A percentile compares a stretch with the other conserved stretches of the same genome.
These are phyloP conservation scores for Agrotis puta DNA, from an alignment of 2,888 invertebrate genomes.

Conservation along the genomic window DNA sequence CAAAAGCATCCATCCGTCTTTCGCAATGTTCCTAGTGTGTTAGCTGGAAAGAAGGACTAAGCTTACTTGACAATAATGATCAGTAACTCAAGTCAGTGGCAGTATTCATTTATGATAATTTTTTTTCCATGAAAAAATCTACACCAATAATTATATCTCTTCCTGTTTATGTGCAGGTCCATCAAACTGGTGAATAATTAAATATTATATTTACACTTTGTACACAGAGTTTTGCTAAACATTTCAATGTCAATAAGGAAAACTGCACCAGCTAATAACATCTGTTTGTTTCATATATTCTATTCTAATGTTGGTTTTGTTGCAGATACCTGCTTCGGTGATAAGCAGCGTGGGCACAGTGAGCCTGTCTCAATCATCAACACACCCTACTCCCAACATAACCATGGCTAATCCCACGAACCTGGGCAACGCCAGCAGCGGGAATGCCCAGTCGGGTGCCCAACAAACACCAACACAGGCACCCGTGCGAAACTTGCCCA, in stretches of 20 bases:
- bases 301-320: slow-evolving; percentile 51
- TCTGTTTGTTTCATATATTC: not conserved
- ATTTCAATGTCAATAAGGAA: slow-evolving; percentile 53
- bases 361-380: slow-evolving; percentile 86
- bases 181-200: slow-evolving; percentile 19
- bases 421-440: slow-evolving; percentile 83
- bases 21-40: no score
- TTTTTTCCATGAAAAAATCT: slow-evolving; percentile 1
- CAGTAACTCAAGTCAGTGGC: no score
- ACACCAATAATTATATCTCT: slow-evolving; percentile 2
- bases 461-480: slow-evolving; percentile 88
- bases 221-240: slow-evolving; percentile 10
- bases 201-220: slow-evolving; percentile 11
- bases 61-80: no score
- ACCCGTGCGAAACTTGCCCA: slow-evolving; percentile 95
- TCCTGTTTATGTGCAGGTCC: slow-evolving; percentile 28
- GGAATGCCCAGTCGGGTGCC: slow-evolving; percentile 75
- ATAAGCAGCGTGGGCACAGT: slow-evolving; percentile 91
- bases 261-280: slow-evolving; percentile 12
- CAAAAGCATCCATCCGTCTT: no score
- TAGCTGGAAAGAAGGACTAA: no score
- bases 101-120: no score
- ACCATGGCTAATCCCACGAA: slow-evolving; percentile 88
- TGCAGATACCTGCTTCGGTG: slow-evolving; percentile 91
- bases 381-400: slow-evolving; percentile 82